Base-by-base conservation (phyloP, 2,888 invertebrate genomes). In the Muscina levida region DNA sequence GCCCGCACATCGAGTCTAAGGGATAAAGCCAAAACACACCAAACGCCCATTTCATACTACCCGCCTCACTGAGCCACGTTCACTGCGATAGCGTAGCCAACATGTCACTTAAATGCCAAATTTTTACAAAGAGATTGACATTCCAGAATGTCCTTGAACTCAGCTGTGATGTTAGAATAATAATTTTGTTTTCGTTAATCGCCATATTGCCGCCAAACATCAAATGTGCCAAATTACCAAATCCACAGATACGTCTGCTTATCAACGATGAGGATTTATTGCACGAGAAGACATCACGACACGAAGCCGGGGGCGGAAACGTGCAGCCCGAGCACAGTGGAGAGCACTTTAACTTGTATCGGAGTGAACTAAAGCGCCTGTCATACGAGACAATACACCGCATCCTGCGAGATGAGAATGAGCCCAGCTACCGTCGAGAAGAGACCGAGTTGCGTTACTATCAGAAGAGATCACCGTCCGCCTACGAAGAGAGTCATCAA, bases 371-470 rank as follows among this genome's bases (percentile, higher is more conserved):
- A 62, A 84, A 87, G 31, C 84, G 89, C 57, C 85, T 90, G 15
- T 87, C 87, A 24, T 87, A 87, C 51, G 88, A 87, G 46, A 88
- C 87, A 13, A 88, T 90, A 73, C 90, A 89, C 53, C 87, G 89
- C 48, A 89, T 90, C 77, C 78, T 90, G 44, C 85, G 90, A 59
- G 90, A 90, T 75, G 90, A 90, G 67, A 86, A 89, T 72, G 90
- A 87, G 44, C 86, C 89, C 8, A 85, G 85, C 73, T 87, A 86
- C 71, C 85, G 88, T 2, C 83, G 85, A 11, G 84, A 83, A 19
- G 84, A 86, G 8, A 85, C 85, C 2, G 87, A 89, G 22, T 44
- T 86, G 79, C 86, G 87, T 6, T 88, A 86, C 82, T 86, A 87
- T 62, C 86, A 85, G 13, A 87, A 85, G 53, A 84, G 87, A 19